These are phyloP conservation scores for Isoperla grammatica DNA, from an alignment of 2,888 invertebrate genomes.

Conservation along the genomic window DNA sequence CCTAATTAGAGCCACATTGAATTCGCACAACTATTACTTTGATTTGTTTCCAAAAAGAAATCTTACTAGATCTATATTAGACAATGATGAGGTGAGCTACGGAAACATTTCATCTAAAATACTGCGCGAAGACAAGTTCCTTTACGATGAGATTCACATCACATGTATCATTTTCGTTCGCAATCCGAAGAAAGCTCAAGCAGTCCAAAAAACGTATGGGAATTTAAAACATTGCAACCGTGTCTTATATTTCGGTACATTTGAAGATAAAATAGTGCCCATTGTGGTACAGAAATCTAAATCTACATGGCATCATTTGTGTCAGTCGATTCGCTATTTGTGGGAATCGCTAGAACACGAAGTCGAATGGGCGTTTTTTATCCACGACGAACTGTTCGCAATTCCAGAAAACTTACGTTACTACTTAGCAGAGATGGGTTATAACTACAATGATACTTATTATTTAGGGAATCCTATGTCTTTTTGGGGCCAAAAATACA, in stretches of 20 bases:
- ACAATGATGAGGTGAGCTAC: constrained; percentile 37
- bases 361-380: constrained; percentile 50
- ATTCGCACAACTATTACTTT: constrained; percentile 30
- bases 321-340: constrained; percentile 42
- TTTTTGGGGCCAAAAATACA: constrained; percentile 52
- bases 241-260: constrained; percentile 23
- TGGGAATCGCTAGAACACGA: constrained; percentile 37
- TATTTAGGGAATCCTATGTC: constrained; percentile 52
- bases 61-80: neutral
- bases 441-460: constrained; percentile 40
- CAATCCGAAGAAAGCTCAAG: constrained; percentile 42
- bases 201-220: constrained; percentile 45
- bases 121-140: constrained; percentile 25
- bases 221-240: constrained; percentile 31
- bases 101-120: constrained; percentile 31
- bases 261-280: constrained; percentile 18
- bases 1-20: constrained; percentile 31
- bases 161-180: constrained; percentile 47
- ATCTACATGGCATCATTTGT: constrained; percentile 45
- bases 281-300: constrained; percentile 24
- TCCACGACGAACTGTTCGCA: constrained; percentile 51
- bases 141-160: constrained; percentile 41
- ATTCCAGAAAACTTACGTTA: constrained; percentile 52
- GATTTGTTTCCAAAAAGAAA: neutral
- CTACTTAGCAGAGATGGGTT: constrained; percentile 46